Conservation (phyloP, 2,113 vertebrate genomes). For the Trematocara macrostoma region DNA sequence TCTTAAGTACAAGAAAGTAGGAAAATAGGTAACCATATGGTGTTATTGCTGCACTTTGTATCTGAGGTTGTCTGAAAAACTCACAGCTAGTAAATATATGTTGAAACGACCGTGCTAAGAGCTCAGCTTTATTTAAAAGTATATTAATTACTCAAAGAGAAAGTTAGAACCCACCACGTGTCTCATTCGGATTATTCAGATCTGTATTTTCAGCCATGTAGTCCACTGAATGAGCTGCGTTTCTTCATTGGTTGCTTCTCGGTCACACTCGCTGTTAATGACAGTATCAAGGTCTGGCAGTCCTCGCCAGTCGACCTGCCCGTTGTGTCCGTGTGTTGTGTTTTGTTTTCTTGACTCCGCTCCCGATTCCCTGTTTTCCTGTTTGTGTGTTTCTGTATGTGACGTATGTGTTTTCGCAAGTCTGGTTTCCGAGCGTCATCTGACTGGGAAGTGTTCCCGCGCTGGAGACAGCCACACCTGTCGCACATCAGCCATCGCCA, state of each 20-base stretch:
- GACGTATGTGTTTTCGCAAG: background rate
- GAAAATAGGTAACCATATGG: background rate
- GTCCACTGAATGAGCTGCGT: background rate
- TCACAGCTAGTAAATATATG: background rate
- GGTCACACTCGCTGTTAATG: background rate
- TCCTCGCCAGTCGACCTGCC: background rate
- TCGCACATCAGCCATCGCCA: background rate
- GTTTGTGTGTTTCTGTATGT: background rate
- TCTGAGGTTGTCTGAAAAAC: background rate
- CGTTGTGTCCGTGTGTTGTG: accelerated
- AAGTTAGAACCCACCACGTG: background rate
- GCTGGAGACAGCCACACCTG: background rate
- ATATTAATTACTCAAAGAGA: background rate
- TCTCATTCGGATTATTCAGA: background rate
- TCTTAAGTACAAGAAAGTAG: background rate
- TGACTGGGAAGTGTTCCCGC: background rate
- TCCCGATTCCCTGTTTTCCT: background rate
- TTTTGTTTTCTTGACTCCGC: background rate
- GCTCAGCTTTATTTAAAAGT: background rate
- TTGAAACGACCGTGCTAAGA: background rate
- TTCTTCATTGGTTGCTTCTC: background rate
- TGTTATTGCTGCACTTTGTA: background rate
- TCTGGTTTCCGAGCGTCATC: background rate
- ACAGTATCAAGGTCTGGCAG: background rate
- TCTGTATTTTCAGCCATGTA: background rate